Base-by-base conservation (phyloP, 2,113 vertebrate species). In the Chrysochloris asiatica region DNA sequence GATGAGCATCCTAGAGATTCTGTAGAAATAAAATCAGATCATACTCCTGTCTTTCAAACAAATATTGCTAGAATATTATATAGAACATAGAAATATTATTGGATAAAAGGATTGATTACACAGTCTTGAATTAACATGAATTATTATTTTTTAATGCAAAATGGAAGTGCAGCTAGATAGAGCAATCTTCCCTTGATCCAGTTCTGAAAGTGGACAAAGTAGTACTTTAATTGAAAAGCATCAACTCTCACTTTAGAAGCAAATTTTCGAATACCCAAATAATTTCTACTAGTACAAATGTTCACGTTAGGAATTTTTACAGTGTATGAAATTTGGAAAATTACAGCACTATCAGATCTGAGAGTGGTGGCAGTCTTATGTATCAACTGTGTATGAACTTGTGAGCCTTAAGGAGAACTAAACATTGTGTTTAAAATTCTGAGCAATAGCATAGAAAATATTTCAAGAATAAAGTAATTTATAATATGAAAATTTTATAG, bases 401-500 rank as follows among this genome's bases (percentile, higher is more conserved):
- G 26, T 14, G 41, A 78, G 8, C 47, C 21, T 43, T 67, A 73
- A 78, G 67, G 54, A 94, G 43, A 83, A 73, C 54, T 83, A 10
- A 95, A 41, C 9, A 56, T 50, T 6, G 2, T 72, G 86, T n/a
- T n/a, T n/a, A 92, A 72, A 80, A 67, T 76, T 83, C 90, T 43
- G n/a, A 86, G 48, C 22, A 88, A 86, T 69, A 59, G 63, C 30
- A 71, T 72, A 69, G 79, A 63, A 43, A 94, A 88, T 79, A 82
- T 83, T 90, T 92, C 82, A n/a, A 14, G 21, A 19, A 56, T 92
- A 92, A 94, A 79, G 19, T 78, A 79, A 88, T 73, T 52, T 26
- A 78, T 90, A 86, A 90, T 67, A 3, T 86, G 41, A 88, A 89
- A 94, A 79, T 81, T 83, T 79, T 85, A 63, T 73, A 78, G 92